Conservation (phyloP, 2,797 vertebrate genomes). For the Synanceia verrucosa region DNA sequence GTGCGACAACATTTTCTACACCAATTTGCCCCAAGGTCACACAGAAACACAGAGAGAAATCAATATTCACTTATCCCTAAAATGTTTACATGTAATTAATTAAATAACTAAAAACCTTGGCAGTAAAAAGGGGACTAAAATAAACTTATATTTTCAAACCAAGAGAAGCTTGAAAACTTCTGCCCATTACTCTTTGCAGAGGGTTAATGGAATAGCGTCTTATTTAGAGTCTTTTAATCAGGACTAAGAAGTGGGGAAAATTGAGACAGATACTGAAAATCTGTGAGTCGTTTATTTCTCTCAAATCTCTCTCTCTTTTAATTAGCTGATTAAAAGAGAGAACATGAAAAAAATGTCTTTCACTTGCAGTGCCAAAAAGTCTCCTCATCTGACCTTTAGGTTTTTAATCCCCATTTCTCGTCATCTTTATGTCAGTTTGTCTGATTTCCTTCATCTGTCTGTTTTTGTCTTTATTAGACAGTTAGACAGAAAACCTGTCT, state of each 20-base stretch:
- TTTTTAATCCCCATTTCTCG: not conserved
- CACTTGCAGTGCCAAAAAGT: not conserved
- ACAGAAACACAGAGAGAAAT: not conserved
- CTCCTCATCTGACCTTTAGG: not conserved
- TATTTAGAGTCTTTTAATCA: conserved; percentile 47
- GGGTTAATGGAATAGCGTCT: conserved; percentile 49
- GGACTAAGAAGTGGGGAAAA: conserved; percentile 21
- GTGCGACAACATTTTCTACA: not conserved
- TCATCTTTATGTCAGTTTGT: not conserved
- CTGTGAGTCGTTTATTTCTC: conserved; percentile 31
- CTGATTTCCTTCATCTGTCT: not conserved
- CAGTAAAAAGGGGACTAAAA: not conserved
- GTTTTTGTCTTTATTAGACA: no score
- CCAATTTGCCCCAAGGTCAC: conserved; percentile 33
- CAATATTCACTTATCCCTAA: conserved; percentile 8
- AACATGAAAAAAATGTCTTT: conserved; percentile 2
- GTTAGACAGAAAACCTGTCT: no score
- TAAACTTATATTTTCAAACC: conserved; percentile 18
- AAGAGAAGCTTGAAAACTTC: conserved; percentile 20
- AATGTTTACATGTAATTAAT: conserved; percentile 9
- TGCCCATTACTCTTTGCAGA: conserved; percentile 35
- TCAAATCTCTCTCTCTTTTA: conserved; percentile 25
- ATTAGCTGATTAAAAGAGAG: conserved; percentile 53
- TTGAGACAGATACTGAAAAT: conserved; percentile 45
- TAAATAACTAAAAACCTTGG: conserved; percentile 18